Percentiles rank a stretch among this genome's conserved stretches.
These are phyloP conservation scores for Tanytarsus gracilentus DNA, from an alignment of 2,888 invertebrate genomes.

Conservation along the genomic window DNA sequence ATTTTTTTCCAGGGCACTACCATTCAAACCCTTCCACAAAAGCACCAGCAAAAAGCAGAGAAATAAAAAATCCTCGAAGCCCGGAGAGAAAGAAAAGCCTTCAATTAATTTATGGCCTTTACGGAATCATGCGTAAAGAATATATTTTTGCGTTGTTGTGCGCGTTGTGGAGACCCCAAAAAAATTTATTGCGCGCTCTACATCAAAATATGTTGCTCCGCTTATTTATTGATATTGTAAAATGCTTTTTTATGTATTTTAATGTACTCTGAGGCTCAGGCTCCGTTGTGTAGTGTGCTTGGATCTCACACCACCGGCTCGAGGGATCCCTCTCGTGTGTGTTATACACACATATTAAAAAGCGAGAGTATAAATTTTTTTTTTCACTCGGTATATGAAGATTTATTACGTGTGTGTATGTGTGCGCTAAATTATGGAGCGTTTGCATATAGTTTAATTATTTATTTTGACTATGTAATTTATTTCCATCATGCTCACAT, in stretches of 20 bases:
- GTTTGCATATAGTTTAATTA: constrained; percentile 29
- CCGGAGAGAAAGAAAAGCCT: neutral
- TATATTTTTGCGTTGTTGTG: constrained; percentile 24
- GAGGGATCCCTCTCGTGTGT: constrained; percentile 21
- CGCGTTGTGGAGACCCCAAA: constrained; percentile 28
- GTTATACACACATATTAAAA: constrained; percentile 27
- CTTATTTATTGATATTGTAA: constrained; percentile 28
- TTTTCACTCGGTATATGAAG: constrained; percentile 25
- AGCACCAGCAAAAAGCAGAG: no score
- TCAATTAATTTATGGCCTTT: constrained; percentile 24
- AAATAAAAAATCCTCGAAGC: neutral
- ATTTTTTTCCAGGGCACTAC: no score
- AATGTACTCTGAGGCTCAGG: constrained; percentile 19
- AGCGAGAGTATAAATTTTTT: constrained; percentile 20
- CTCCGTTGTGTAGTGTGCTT: neutral
- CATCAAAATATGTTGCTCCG: constrained; percentile 24
- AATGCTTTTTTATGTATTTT: constrained; percentile 26
- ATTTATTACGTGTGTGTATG: constrained; percentile 19
- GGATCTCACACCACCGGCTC: neutral
- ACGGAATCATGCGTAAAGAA: constrained; percentile 27
- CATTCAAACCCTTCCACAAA: no score
- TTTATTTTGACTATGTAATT: constrained; percentile 24
- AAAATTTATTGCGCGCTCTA: constrained; percentile 27
- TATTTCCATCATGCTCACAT: constrained; percentile 2
- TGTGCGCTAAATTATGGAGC: constrained; percentile 25